Conservation (phyloP, 2,797 vertebrate species). For the Alouatta caraya region DNA sequence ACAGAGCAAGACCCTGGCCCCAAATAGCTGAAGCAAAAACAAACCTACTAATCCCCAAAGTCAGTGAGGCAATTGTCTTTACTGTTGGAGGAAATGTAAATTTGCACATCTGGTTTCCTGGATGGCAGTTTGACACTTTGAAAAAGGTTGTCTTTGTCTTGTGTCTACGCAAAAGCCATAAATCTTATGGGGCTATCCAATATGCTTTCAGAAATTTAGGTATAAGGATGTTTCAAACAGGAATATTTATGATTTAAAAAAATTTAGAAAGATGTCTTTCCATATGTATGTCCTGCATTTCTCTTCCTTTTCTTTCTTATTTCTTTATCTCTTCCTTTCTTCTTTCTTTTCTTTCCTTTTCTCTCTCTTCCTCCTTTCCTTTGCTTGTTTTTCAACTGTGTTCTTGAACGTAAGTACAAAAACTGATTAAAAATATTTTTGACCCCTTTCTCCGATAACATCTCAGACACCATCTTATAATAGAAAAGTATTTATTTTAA, state of each 20-base stretch:
- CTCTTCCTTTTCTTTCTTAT: neutral
- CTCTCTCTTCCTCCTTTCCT: neutral
- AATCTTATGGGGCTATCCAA: neutral
- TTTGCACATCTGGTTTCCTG: neutral
- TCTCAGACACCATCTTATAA: neutral
- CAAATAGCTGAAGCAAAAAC: no score
- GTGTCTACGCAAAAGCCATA: neutral
- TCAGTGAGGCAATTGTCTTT: neutral
- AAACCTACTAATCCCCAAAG: neutral
- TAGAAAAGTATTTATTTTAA: neutral
- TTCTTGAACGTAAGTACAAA: neutral
- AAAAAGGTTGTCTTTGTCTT: neutral
- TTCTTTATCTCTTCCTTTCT: no score
- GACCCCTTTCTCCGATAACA: neutral
- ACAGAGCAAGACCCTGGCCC: no score
- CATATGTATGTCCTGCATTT: neutral
- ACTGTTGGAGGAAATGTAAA: neutral
- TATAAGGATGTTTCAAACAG: neutral
- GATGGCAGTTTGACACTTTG: neutral
- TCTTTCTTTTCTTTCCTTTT: fast-evolving
- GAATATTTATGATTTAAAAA: neutral
- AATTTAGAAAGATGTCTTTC: neutral
- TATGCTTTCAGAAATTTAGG: neutral
- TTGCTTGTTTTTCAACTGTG: neutral
- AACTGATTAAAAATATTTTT: neutral